Conservation (phyloP, 1,140 invertebrate genomes). For the Cecropterus lyciades region DNA sequence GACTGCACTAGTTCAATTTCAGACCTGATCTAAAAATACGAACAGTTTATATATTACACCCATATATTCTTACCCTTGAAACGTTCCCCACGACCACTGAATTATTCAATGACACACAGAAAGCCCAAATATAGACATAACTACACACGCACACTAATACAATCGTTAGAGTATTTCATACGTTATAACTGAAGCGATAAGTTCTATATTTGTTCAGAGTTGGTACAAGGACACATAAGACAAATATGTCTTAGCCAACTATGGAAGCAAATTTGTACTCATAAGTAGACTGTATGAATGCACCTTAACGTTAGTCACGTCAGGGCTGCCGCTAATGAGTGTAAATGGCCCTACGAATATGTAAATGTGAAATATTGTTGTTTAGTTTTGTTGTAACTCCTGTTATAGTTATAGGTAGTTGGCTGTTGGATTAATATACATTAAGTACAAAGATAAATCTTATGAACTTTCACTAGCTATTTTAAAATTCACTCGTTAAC, state of each 20-base stretch:
- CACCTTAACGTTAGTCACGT: constrained; percentile 55
- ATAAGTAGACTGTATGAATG: constrained; percentile 72
- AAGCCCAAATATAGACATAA: constrained; percentile 80
- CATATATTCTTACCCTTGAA: constrained; percentile 82
- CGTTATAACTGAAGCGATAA: constrained; percentile 57
- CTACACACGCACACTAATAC: constrained; percentile 52
- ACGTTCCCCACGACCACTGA: constrained; percentile 77
- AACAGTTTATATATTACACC: constrained; percentile 60
- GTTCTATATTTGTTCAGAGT: constrained; percentile 73
- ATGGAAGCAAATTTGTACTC: constrained; percentile 72
- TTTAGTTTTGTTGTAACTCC: constrained; percentile 1
- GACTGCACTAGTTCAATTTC: constrained; percentile 56
- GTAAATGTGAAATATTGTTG: constrained; percentile 40
- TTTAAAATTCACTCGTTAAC: too few relatives aligned
- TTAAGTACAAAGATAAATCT: too few relatives aligned
- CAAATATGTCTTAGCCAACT: constrained; percentile 76
- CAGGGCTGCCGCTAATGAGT: constrained; percentile 64
- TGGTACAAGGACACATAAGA: constrained; percentile 66
- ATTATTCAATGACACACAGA: constrained; percentile 83
- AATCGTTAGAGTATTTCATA: constrained; percentile 59
- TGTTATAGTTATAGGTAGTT: too few relatives aligned
- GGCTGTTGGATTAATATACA: not conserved
- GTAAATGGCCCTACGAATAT: constrained; percentile 50
- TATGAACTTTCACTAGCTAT: too few relatives aligned
- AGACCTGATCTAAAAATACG: constrained; percentile 48